Evolutionary conservation across 2,797 vertebrate species (phyloP), one percentile per base, ranked within the genome.

Genomic region (Aldrovandia affinis): DNA sequence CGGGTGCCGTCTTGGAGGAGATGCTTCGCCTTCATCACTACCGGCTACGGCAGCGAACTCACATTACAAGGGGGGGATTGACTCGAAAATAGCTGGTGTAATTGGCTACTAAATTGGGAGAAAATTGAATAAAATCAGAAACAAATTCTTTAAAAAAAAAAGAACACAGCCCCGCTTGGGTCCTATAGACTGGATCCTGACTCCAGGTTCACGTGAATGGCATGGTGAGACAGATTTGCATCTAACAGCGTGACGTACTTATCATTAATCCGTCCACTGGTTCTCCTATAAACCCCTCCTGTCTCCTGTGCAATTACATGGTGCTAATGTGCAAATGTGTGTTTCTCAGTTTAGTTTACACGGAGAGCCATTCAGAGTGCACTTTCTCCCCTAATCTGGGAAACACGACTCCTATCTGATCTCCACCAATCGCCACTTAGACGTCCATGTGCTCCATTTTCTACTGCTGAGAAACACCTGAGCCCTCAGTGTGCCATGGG

Each of bases 381-480:
- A 87, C 83, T 78, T 54, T 89, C 87, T 85, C 89, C 87, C 83
- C 86, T 91, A 91, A 93, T 92, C 92, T 91, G 87, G 79, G 85
- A 90, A 91, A 93, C 90, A 89, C 55, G 86, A 81, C 86, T 85
- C 88, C 89, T 90, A 92, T 93, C 90, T 92, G 91, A 94, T 93
- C 91, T 88, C 82, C 77, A 50, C 81, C 78, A 50, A 90, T 89
- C 90, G 88, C 89, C 90, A 90, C 89, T 93, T 88, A 89, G 86
- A 82, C 85, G 88, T 88, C 22, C 3, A 1, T 18, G 61, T 52
- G 47, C 63, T 50, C 18, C 14, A 3, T 12, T 10, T 36, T 5
- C 65, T 36, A 14, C 65, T 12, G 7, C 2, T 18, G 30, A 70
- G 30, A 12, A 36, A 10, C 30, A 70, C n/a, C 30, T 22, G 30